These are phyloP conservation scores for Dreissena rostriformis DNA, from an alignment of 1,140 invertebrate genomes.

Conservation along the genomic window DNA sequence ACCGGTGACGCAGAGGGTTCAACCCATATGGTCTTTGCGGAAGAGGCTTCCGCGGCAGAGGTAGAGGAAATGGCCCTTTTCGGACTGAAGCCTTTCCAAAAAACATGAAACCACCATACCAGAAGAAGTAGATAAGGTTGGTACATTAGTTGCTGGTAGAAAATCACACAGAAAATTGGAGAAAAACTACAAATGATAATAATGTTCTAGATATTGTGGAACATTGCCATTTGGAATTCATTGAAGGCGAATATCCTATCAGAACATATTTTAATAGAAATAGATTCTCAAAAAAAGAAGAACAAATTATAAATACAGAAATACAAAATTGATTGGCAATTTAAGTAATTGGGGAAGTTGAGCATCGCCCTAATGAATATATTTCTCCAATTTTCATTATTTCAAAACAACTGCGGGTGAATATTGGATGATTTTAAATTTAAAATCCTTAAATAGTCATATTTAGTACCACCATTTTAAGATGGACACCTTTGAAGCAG, in stretches of 20 bases:
- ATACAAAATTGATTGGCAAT: slow-evolving; percentile 36
- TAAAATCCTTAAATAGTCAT: slow-evolving; percentile 23
- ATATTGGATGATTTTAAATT: background rate
- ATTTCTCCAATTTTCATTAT: slow-evolving; percentile 38
- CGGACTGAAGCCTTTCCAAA: slow-evolving; percentile 5
- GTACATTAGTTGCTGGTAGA: slow-evolving; percentile 19
- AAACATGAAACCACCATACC: slow-evolving; percentile 21
- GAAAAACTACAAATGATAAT: slow-evolving; percentile 42
- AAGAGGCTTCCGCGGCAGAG: slow-evolving; percentile 4
- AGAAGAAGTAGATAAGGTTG: slow-evolving; percentile 9
- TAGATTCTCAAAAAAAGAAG: slow-evolving; percentile 35
- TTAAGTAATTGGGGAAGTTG: slow-evolving; percentile 29
- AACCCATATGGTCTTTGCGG: background rate
- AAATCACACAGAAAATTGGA: slow-evolving; percentile 39
- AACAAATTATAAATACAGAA: slow-evolving; percentile 32
- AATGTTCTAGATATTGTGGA: slow-evolving; percentile 23
- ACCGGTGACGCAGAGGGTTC: background rate
- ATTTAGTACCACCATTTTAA: slow-evolving; percentile 36
- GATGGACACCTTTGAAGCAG: slow-evolving; percentile 30
- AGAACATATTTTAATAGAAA: background rate
- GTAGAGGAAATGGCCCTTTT: background rate
- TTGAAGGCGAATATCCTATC: background rate
- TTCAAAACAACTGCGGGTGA: slow-evolving; percentile 10
- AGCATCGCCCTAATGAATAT: slow-evolving; percentile 19
- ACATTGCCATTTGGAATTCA: slow-evolving; percentile 43